Evolutionary conservation across 2,797 vertebrate genomes (phyloP).

Genomic region (Acipenser oxyrinchus): DNA sequence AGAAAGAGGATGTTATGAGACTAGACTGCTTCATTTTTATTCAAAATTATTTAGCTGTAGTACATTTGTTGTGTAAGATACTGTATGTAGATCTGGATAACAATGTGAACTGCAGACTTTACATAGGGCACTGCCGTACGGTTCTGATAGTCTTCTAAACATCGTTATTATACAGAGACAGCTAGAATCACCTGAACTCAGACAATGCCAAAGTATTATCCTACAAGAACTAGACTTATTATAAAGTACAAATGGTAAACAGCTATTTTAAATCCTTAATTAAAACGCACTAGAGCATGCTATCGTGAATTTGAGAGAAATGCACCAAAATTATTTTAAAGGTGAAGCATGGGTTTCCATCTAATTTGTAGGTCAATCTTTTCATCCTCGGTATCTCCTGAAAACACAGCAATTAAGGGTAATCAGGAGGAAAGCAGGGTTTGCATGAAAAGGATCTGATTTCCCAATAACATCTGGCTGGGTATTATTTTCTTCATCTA

Average conservation of each 20-base stretch:
- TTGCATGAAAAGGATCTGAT: neutral
- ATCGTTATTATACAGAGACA: too few relatives aligned
- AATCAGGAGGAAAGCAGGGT: conserved; percentile 7
- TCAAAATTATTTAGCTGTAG: too few relatives aligned
- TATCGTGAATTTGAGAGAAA: conserved; percentile 14
- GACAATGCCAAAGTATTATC: neutral
- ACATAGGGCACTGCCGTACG: too few relatives aligned
- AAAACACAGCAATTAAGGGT: conserved; percentile 10
- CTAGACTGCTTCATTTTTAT: too few relatives aligned
- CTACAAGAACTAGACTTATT: neutral
- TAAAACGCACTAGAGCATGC: conserved; percentile 12
- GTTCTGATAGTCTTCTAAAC: too few relatives aligned
- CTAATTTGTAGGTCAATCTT: conserved; percentile 6
- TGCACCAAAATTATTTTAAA: conserved; percentile 12
- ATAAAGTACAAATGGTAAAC: conserved; percentile 12
- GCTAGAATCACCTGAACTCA: too few relatives aligned
- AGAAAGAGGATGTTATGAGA: too few relatives aligned
- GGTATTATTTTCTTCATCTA: conserved; percentile 1
- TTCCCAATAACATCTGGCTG: conserved; percentile 5
- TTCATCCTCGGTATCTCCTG: conserved; percentile 12
- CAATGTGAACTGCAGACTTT: too few relatives aligned
- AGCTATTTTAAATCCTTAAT: conserved; percentile 13
- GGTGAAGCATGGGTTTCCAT: conserved; percentile 10
- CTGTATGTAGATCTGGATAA: too few relatives aligned
- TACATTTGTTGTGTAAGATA: too few relatives aligned